Evolutionary conservation across 2,888 invertebrate genomes (phyloP).

Genomic region (Melanotus villosus): DNA sequence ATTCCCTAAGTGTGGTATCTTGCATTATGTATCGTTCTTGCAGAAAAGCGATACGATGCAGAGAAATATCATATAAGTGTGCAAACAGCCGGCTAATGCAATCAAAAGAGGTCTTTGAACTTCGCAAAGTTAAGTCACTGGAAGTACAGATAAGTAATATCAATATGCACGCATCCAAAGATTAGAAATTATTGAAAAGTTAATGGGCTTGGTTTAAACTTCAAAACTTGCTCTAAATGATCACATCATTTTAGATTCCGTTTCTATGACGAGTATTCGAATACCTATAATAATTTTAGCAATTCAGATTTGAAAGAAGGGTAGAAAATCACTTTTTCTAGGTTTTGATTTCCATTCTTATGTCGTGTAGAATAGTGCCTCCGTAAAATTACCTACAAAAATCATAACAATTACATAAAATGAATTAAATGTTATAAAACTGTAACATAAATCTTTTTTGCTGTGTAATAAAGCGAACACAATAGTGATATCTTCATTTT

Average conservation of each 20-base stretch:
- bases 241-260: no score
- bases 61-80: conserved; percentile 43
- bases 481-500: neutral
- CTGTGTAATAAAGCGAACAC: conserved; percentile 6
- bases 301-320: no score
- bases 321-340: no score
- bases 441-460: conserved; percentile 2
- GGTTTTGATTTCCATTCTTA: no score
- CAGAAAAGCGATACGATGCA: conserved; percentile 39
- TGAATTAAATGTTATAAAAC: no score
- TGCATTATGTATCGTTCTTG: conserved; percentile 44
- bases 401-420: no score
- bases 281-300: no score
- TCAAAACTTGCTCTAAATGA: neutral
- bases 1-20: conserved; percentile 35
- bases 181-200: neutral
- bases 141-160: conserved; percentile 35
- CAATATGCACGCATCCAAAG: conserved; percentile 20
- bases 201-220: neutral
- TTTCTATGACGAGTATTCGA: no score
- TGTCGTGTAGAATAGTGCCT: no score
- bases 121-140: conserved; percentile 38
- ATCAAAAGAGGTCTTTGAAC: conserved; percentile 40
- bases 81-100: conserved; percentile 40
- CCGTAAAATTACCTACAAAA: no score